phyloP scores from a whole-genome alignment of 64 coral and sea anemone species.

The Montipora efflorescens region DNA sequence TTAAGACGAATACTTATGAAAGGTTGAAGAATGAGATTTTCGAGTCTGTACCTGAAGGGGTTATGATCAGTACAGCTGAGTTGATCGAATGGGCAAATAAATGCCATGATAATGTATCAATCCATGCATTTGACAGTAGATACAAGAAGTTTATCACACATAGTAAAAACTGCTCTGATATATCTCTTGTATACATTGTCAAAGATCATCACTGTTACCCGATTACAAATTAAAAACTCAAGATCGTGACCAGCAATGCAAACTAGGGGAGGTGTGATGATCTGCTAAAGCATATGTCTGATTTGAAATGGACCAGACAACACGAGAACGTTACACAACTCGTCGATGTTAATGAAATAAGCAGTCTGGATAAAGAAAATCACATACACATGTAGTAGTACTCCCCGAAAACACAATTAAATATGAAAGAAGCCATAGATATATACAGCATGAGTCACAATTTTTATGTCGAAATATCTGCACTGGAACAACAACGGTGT shows the following conservation, averaged over 20 bases:
- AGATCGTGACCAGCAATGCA: neutral
- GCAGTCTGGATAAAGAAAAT: neutral
- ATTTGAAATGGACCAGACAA: constrained; percentile 34
- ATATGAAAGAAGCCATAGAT: neutral
- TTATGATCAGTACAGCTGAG: constrained; percentile 62
- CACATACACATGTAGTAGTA: neutral
- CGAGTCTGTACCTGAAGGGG: neutral
- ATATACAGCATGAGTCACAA: neutral
- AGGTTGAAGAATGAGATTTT: constrained; percentile 46
- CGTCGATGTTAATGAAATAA: neutral
- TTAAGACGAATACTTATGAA: constrained; percentile 49
- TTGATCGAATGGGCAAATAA: neutral
- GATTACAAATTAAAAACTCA: constrained; percentile 13
- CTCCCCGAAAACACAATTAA: neutral
- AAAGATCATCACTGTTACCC: constrained; percentile 49
- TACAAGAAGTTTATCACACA: neutral
- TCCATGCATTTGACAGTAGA: neutral
- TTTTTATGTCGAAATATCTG: no score
- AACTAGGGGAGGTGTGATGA: constrained; percentile 35
- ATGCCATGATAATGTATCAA: neutral
- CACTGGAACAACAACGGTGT: no score
- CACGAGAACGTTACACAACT: neutral
- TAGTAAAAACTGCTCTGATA: neutral
- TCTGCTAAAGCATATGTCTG: constrained; percentile 7
- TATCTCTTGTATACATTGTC: neutral